Base-by-base conservation (phyloP, 2,113 vertebrate species). In the Clinocottus analis region DNA sequence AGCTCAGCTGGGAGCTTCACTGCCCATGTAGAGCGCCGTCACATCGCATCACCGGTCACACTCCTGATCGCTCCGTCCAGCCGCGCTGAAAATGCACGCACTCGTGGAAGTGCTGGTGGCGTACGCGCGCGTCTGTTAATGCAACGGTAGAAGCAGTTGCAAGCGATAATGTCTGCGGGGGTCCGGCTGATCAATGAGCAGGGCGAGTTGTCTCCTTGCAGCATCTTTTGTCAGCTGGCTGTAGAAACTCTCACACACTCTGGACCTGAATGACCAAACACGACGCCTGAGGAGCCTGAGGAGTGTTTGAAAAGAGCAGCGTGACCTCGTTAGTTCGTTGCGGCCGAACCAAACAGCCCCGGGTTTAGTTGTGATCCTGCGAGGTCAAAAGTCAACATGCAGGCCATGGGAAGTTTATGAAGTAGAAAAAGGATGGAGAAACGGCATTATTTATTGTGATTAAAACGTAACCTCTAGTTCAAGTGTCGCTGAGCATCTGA, bases 1-100 rank as follows among this genome's bases (percentile, higher is more conserved):
- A 72, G 72, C 63, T 67, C 71, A 17, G 66, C 64, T 71, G 68
- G 9, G 55, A 79, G 84, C 77, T 65, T 80, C 71, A 45, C 23
- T 83, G 82, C 64, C 1, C 45, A 84, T 80, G 78, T 73, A 68
- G 84, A 80, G 78, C 72, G 64, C 76, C 1, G 72, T 78, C 84
- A 16, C 60, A 60, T 80, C 11, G 1, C 0, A 88, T 90, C 71
- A 82, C 43, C 5, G 33, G 43, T 64, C 80, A 45, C 62, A 25
- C 75, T 70, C 78, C 7, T 69, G 72, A 78, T 74, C 73, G 77
- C 74, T 76, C 55, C 56, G 72, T 19, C 79, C 83, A 84, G 0
- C 70, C 82, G 45, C 35, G 86, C 83, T 81, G 81, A 83, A 83
- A 75, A 85, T 60, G 23, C 31, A 80, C 14, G 43, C 74, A 27